Conservation (phyloP, 2,113 vertebrate species). For the Dicaeum eximium region DNA sequence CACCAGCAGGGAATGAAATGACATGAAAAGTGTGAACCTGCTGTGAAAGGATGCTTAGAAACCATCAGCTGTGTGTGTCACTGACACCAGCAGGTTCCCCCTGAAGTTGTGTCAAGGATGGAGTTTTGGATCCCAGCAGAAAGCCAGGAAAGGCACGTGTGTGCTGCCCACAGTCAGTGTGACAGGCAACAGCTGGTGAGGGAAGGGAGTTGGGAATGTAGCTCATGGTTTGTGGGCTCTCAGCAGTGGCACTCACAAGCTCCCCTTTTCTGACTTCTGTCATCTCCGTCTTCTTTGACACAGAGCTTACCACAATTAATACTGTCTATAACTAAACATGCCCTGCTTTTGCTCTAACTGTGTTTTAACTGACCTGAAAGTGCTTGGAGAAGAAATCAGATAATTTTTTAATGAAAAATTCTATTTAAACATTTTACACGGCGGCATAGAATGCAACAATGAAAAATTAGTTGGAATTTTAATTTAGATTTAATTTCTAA, state of each 20-base stretch:
- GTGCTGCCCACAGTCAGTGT: neutral
- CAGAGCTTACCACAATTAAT: neutral
- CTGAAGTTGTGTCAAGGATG: neutral
- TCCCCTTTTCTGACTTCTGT: neutral
- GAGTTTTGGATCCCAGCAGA: neutral
- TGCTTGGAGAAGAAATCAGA: neutral
- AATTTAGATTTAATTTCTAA: neutral
- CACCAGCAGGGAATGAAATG: neutral
- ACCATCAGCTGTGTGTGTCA: neutral
- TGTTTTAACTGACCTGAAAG: neutral
- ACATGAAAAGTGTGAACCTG: neutral
- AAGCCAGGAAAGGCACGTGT: neutral
- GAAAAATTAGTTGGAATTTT: neutral
- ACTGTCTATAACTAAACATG: neutral
- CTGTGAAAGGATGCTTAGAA: neutral
- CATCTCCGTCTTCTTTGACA: neutral
- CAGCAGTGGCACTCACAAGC: neutral
- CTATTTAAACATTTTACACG: neutral
- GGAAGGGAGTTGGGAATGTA: neutral
- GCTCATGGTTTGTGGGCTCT: neutral
- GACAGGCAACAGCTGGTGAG: neutral
- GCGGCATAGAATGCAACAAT: neutral
- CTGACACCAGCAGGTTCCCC: neutral
- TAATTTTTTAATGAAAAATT: neutral
- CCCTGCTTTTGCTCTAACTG: neutral